These are phyloP conservation scores for Meta bourneti DNA, from an alignment of 2,888 invertebrate species.

Conservation along the genomic window DNA sequence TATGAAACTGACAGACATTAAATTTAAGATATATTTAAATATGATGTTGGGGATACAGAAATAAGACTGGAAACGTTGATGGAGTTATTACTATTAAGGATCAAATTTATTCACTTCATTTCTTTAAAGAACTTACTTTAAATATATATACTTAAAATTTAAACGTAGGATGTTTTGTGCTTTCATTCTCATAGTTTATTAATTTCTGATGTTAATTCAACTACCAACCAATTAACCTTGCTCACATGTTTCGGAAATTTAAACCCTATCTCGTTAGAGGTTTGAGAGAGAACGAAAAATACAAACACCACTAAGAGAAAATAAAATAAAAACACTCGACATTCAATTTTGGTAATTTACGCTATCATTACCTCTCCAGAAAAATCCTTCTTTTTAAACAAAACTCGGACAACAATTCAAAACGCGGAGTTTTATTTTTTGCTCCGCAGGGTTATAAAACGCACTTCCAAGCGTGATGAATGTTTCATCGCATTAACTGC, in stretches of 20 bases:
- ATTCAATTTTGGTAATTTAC: neutral
- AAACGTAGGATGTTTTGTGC: too few species aligned
- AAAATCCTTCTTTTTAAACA: conserved; percentile 43
- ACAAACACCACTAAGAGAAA: neutral
- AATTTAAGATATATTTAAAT: too few species aligned
- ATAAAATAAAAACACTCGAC: neutral
- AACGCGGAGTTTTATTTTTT: conserved; percentile 32
- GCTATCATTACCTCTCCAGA: neutral
- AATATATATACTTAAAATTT: too few species aligned
- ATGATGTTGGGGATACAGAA: too few species aligned
- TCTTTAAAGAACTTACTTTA: too few species aligned
- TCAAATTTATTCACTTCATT: too few species aligned
- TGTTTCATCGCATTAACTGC: conserved; percentile 58
- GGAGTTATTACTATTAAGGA: too few species aligned
- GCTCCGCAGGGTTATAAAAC: conserved; percentile 42
- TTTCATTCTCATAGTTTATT: too few species aligned
- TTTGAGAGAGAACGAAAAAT: neutral
- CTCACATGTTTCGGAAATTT: neutral
- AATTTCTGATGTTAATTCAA: too few species aligned
- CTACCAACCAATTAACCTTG: too few species aligned
- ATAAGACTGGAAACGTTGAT: too few species aligned
- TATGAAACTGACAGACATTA: too few species aligned
- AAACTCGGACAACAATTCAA: conserved; percentile 42
- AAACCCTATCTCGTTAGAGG: neutral
- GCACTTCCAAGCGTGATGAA: conserved; percentile 61